Base-by-base conservation (phyloP, 2,888 invertebrate species). In the Dicyrtoma fusca region DNA sequence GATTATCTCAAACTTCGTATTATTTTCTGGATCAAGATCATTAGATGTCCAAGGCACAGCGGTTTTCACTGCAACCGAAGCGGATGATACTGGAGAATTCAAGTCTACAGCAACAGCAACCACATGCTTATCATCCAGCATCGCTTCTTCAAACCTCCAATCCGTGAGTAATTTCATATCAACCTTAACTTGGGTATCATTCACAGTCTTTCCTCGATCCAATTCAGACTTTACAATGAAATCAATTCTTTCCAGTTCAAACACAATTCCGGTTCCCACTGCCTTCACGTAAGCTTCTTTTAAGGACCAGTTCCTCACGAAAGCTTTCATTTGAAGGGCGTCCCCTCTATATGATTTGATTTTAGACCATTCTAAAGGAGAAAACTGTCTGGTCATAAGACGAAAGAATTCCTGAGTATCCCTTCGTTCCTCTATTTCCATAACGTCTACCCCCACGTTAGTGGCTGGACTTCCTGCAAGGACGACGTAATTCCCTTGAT, bases 201-300 rank as follows among this genome's bases (percentile, higher is more conserved):
- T 86, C 1, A 88, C 84, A n/a, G 85, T 77, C 76, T 85, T 79
- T 62, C 84, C 82, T 13, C 84, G 84, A 53, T 74, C 91, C n/a
- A 79, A 68, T 44, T 84, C 85, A 0, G 89, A 88, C 72, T 87
- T 86, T 19, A 91, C 84, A 65, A 86, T 83, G 84, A 97, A 97
- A 84, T 89, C 90, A 51, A 97, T 87, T 78, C 90, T 87, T 78
- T 88, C 86, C 57, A 97, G 86, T 81, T 92, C 89, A 76, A 91
- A 86, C 0, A 90, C 90, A 69, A 97, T 89, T 42, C 97, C 97
- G 25, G 90, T 85, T 21, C 97, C 96, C 69, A 90, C 86, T 76
- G 96, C 95, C 85, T 97, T 97, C 0, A 94, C 92, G 83, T 94
- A 95, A 82, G 95, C 92, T 83, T 97, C 97, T 84, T 97, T 97